Evolutionary conservation across 2,113 vertebrate genomes (phyloP).

Genomic region (Pterocles orientalis): DNA sequence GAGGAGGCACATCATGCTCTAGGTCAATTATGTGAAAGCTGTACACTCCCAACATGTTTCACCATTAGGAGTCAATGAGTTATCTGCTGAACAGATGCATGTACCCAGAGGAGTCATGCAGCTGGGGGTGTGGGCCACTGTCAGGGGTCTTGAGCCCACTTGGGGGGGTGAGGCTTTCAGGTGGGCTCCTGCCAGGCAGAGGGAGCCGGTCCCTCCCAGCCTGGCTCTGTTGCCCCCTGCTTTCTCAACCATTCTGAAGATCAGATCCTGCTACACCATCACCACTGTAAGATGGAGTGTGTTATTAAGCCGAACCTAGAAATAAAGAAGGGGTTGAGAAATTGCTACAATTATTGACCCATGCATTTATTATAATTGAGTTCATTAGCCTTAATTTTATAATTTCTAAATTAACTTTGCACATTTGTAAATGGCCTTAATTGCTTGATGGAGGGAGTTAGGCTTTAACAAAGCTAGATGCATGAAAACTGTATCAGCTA

Average conservation of each 20-base stretch:
- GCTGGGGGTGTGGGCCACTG: neutral
- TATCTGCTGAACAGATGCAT: fast-evolving
- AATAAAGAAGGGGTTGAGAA: constrained; percentile 48
- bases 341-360: constrained; percentile 51
- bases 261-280: neutral
- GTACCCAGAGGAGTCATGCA: neutral
- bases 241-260: neutral
- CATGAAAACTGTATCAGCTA: constrained; percentile 34
- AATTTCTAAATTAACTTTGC: constrained; percentile 71
- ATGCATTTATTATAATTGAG: constrained; percentile 67
- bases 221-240: neutral
- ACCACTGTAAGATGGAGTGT: neutral
- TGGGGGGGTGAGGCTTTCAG: neutral
- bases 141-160: too few relatives aligned
- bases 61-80: neutral
- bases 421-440: constrained; percentile 64
- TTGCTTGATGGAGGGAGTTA: constrained; percentile 30
- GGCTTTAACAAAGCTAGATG: constrained; percentile 40
- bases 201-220: neutral
- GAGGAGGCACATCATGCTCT: neutral
- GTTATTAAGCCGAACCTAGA: constrained; percentile 41
- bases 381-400: constrained; percentile 72
- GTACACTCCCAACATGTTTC: fast-evolving
- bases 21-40: neutral
- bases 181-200: neutral